Evolutionary conservation across 2,113 vertebrate species (phyloP).

Genomic region (Psammodynastes pulverulentus): DNA sequence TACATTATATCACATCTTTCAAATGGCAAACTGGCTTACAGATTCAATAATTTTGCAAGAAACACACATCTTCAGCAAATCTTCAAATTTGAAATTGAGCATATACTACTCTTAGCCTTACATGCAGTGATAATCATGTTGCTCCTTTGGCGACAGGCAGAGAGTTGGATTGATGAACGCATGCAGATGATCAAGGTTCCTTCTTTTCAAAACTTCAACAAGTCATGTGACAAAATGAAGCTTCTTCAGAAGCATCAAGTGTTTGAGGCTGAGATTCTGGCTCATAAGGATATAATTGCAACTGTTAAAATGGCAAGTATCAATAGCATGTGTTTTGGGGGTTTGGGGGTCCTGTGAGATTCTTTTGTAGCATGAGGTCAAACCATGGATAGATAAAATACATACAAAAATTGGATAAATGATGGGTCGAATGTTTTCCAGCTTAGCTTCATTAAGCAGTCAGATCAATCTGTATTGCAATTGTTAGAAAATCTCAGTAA

Average conservation of each 20-base stretch:
- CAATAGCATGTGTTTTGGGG: neutral
- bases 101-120: neutral
- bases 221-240: slow-evolving; percentile 78
- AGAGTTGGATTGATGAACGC: slow-evolving; percentile 82
- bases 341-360: slow-evolving; percentile 9
- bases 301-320: slow-evolving; percentile 73
- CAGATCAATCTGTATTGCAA: neutral
- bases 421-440: neutral
- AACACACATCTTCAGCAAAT: neutral
- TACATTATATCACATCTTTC: neutral
- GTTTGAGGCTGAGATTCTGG: slow-evolving; percentile 87
- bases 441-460: neutral
- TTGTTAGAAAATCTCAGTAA: too few relatives aligned
- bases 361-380: neutral
- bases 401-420: neutral
- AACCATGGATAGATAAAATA: neutral
- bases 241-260: slow-evolving; percentile 82
- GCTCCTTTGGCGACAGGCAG: slow-evolving; percentile 64
- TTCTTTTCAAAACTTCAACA: slow-evolving; percentile 69
- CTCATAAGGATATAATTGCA: slow-evolving; percentile 74
- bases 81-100: neutral
- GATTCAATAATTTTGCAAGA: neutral
- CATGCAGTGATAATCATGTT: fast-evolving
- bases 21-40: neutral
- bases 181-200: slow-evolving; percentile 79